Conservation (phyloP, 1,140 invertebrate species). For the Aphis craccivora region DNA sequence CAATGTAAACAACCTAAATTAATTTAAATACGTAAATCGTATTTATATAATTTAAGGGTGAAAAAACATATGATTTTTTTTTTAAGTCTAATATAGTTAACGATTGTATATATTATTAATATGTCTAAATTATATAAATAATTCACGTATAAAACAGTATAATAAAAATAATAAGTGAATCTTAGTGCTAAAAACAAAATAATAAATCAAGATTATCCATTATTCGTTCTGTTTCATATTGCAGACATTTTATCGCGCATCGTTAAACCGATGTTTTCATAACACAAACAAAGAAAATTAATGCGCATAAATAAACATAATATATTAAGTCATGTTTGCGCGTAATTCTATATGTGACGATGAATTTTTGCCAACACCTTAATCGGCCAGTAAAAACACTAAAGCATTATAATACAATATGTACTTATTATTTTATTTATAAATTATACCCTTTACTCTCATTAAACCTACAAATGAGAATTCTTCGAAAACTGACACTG, state of each 20-base stretch:
- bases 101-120: neutral
- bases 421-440: neutral
- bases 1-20: neutral
- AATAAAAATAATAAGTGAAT: neutral
- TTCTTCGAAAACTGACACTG: neutral
- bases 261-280: conserved; percentile 9
- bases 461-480: neutral
- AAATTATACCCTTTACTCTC: too few species aligned
- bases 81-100: neutral
- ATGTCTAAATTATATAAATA: neutral
- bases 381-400: neutral
- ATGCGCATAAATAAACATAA: neutral
- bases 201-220: conserved; percentile 3
- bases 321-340: neutral
- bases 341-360: neutral
- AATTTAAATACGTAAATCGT: neutral
- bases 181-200: neutral
- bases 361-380: neutral
- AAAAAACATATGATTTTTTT: neutral
- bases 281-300: neutral
- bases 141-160: neutral
- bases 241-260: neutral
- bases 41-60: neutral
- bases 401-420: neutral
- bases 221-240: neutral